These are phyloP conservation scores for Agrotis clavis DNA, from an alignment of 2,888 invertebrate species.

Conservation along the genomic window DNA sequence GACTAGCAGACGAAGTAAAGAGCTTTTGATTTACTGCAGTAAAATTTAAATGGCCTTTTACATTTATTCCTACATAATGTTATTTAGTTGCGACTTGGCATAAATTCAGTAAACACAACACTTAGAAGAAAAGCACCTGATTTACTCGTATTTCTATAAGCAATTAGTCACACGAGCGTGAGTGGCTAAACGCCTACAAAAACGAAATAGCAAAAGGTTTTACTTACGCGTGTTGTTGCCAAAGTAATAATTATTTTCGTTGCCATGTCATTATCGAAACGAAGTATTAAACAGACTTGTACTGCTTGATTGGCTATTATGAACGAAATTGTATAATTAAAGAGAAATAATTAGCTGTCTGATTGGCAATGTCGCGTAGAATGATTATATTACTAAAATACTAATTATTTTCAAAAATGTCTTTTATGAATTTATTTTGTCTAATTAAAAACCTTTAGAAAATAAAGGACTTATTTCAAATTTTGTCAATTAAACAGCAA, in stretches of 20 bases:
- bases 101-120: not conserved
- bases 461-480: not conserved
- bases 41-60: not conserved
- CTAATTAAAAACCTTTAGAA: not conserved
- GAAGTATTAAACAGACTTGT: constrained; percentile 20
- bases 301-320: constrained; percentile 40
- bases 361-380: constrained; percentile 27
- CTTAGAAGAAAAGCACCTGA: constrained; percentile 25
- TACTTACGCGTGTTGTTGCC: not conserved
- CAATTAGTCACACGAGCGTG: constrained; percentile 15
- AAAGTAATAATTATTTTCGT: constrained; percentile 29
- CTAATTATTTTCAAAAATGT: constrained; percentile 13
- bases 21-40: not conserved
- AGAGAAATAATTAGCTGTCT: constrained; percentile 34
- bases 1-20: not conserved
- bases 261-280: constrained; percentile 27
- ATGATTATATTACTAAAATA: constrained; percentile 17
- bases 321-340: constrained; percentile 35
- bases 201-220: constrained; percentile 27
- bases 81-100: not conserved
- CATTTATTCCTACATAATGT: not conserved
- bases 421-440: too few relatives aligned
- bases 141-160: constrained; percentile 7
- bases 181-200: constrained; percentile 13
- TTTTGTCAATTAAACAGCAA: not conserved